Percentiles rank a stretch among this genome's conserved stretches.
These are phyloP conservation scores for Calidris pygmaea DNA, from an alignment of 2,113 vertebrate genomes.

Conservation along the genomic window DNA sequence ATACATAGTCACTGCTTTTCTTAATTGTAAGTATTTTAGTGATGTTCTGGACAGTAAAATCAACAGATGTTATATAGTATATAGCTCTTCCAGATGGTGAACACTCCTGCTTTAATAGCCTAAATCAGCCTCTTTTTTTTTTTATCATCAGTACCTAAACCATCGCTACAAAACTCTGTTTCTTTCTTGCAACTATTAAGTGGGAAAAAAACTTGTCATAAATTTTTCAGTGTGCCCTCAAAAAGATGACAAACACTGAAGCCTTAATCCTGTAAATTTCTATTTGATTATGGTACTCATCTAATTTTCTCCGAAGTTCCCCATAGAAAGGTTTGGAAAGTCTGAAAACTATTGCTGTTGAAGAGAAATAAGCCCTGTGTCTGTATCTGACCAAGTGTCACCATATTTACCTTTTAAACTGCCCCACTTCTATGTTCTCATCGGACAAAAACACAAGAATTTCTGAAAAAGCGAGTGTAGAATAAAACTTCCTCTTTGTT, in stretches of 20 bases:
- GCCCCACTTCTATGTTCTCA: neutral
- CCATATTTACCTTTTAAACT: neutral
- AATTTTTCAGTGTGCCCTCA: neutral
- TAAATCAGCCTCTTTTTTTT: neutral
- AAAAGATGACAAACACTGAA: neutral
- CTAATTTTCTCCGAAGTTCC: neutral
- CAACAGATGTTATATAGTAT: slow-evolving; percentile 29
- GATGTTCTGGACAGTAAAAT: neutral
- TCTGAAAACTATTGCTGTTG: neutral
- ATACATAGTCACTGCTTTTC: neutral
- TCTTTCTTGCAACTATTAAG: neutral
- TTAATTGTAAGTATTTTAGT: slow-evolving; percentile 13
- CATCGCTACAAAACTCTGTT: neutral
- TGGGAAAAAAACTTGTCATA: neutral
- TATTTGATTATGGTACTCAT: neutral
- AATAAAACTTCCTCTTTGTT: neutral
- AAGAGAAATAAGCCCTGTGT: neutral
- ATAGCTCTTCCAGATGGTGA: slow-evolving; percentile 40
- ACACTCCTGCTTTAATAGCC: neutral
- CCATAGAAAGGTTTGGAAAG: neutral
- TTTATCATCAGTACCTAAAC: neutral
- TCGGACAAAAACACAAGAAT: neutral
- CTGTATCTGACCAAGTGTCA: neutral
- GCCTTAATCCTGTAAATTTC: neutral
- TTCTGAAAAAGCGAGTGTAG: neutral